Percentiles rank a stretch among this genome's conserved stretches.
phyloP scores from a whole-genome alignment of 2,113 vertebrate genomes.

The Rutilus rutilus region DNA sequence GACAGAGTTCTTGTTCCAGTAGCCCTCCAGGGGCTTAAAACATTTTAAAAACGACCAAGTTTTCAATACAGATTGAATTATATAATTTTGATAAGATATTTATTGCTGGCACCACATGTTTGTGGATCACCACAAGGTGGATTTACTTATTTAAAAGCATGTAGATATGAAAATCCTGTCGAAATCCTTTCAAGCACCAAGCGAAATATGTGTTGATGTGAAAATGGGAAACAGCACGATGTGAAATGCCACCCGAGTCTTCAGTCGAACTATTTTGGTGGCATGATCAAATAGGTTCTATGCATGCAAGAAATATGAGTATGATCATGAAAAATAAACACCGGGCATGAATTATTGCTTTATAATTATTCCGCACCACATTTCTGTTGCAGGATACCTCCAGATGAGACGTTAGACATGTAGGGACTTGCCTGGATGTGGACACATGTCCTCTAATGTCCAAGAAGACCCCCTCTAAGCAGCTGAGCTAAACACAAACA shows the following conservation, averaged over 20 bases:
- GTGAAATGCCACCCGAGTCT: constrained; percentile 14
- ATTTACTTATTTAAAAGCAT: not conserved
- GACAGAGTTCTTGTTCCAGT: constrained; percentile 60
- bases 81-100: not conserved
- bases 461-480: constrained; percentile 70
- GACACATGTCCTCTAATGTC: constrained; percentile 78
- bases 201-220: not conserved
- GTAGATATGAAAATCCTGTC: not conserved
- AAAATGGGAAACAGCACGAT: constrained; percentile 23
- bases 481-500: constrained; percentile 71
- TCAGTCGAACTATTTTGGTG: not conserved
- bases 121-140: not conserved
- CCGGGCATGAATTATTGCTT: not conserved
- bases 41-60: constrained; percentile 12
- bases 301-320: not conserved
- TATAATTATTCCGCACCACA: constrained; percentile 6
- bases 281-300: not conserved
- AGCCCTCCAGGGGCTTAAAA: constrained; percentile 55
- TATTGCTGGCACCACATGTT: not conserved
- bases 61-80: not conserved
- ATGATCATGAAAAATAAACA: constrained; percentile 4
- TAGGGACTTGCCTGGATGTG: constrained; percentile 72
- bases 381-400: not conserved
- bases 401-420: constrained; percentile 70
- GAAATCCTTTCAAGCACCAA: not conserved